Evolutionary conservation across 2,797 vertebrate genomes (phyloP), one percentile per base, ranked within the genome.

Genomic region (Hybognathus amarus): DNA sequence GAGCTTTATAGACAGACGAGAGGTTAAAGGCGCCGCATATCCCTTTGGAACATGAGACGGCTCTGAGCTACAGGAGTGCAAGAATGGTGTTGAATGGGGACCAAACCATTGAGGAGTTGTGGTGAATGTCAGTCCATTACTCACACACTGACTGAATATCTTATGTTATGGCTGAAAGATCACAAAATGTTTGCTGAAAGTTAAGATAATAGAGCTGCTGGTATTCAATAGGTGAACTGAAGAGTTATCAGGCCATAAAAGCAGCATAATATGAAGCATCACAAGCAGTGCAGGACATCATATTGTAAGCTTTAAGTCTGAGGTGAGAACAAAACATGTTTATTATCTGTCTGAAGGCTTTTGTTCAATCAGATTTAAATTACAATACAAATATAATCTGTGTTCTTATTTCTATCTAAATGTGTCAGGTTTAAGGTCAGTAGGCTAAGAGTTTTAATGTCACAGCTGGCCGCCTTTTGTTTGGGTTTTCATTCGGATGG

Each of bases 1-100:
- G 52, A 30, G 6, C 79, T 80, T 73, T 50, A 47, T 38, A 66
- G 15, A 82, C 59, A 4, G 69, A 45, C 17, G 7, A 36, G 22
- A 67, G 71, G n/a, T 67, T 45, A 76, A 83, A 77, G 77, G 73
- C 61, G n/a, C 67, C 8, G 18, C 42, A 36, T 74, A 74, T 40
- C 80, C 22, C 42, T 59, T 47, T 18, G n/a, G 64, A 77, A 59
- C 38, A 47, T 77, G 63, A 68, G 24, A 68, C 1, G 9, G 63
- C 11, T 68, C 13, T 68, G 30, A n/a, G 61, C 45, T 33, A 3
- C n/a, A 6, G 45, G 36, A 22, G 71, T 30, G 63, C 17, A 15
- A 68, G 24, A 40, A 33, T 36, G 13, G 27, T 77, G 12, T 83
- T 82, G 33, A 75, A 82, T 67, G 47, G 63, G 67, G 24, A 56